A percentile compares a stretch with the other conserved stretches of the same genome.
Evolutionary conservation across 2,113 vertebrate genomes (phyloP).

Genomic region (Lanius ludovicianus): DNA sequence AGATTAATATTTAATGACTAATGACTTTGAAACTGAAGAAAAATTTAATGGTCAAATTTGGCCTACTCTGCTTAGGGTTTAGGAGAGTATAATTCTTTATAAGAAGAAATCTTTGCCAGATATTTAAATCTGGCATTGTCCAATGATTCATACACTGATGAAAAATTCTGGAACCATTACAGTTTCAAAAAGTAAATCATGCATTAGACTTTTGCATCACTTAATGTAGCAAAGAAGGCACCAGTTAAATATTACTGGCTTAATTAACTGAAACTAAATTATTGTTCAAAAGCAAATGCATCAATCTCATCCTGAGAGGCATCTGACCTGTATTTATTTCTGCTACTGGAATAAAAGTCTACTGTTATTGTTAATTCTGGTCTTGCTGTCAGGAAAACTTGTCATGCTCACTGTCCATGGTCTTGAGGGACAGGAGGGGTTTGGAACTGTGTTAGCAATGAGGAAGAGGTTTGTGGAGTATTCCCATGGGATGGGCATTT

Average conservation of each 20-base stretch:
- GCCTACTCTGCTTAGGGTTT: background rate
- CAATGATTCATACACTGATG: slow-evolving; percentile 17
- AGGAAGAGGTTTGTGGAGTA: background rate
- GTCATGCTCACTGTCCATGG: background rate
- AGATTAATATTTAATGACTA: background rate
- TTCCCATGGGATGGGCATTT: background rate
- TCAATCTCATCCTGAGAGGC: background rate
- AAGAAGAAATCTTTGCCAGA: background rate
- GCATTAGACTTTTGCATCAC: background rate
- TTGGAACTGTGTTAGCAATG: background rate
- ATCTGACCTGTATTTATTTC: slow-evolving; percentile 5
- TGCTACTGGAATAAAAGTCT: background rate
- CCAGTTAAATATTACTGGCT: slow-evolving; percentile 15
- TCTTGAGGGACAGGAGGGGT: background rate
- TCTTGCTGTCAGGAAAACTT: background rate
- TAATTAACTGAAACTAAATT: slow-evolving; percentile 6
- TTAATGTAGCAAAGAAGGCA: background rate
- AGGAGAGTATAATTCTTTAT: background rate
- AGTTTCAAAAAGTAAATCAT: slow-evolving; percentile 2
- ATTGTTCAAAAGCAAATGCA: background rate
- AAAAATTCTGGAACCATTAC: slow-evolving; percentile 10
- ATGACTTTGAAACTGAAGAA: background rate
- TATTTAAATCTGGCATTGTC: background rate
- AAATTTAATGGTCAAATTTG: background rate
- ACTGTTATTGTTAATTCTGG: background rate